phyloP scores from a whole-genome alignment of 2,113 vertebrate species.

The Pluvianellus socialis region DNA sequence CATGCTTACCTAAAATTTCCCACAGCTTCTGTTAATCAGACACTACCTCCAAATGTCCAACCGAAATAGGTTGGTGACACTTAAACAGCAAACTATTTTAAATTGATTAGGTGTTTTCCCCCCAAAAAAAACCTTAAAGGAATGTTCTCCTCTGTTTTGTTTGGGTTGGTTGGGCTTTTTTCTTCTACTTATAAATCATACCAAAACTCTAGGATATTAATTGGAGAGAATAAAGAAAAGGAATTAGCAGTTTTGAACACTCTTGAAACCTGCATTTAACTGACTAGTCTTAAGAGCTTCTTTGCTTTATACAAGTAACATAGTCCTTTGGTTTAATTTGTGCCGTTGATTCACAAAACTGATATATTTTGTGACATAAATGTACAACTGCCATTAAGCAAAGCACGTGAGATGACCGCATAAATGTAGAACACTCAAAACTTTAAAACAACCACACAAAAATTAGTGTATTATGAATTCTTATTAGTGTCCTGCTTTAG shows the following conservation, averaged over 20 bases:
- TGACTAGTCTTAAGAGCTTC: background rate
- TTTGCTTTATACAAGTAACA: background rate
- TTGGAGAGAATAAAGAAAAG: background rate
- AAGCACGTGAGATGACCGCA: background rate
- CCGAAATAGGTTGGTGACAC: background rate
- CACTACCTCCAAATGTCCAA: background rate
- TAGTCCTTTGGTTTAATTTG: background rate
- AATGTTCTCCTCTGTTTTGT: background rate
- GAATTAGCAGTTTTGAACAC: background rate
- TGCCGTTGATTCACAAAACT: background rate
- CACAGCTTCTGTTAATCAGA: background rate
- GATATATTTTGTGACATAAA: background rate
- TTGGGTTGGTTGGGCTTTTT: background rate
- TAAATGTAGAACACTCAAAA: background rate
- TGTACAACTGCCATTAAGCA: background rate
- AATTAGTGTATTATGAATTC: background rate
- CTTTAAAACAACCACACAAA: background rate
- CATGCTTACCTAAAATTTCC: background rate
- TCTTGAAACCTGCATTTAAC: background rate
- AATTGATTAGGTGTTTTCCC: fast-evolving
- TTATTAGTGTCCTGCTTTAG: background rate
- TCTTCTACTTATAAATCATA: background rate
- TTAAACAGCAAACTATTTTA: background rate
- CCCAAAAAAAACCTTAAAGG: fast-evolving
- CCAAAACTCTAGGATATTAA: background rate